Conservation (phyloP, 2,888 invertebrate species). For the Glaucopsyche alexis region DNA sequence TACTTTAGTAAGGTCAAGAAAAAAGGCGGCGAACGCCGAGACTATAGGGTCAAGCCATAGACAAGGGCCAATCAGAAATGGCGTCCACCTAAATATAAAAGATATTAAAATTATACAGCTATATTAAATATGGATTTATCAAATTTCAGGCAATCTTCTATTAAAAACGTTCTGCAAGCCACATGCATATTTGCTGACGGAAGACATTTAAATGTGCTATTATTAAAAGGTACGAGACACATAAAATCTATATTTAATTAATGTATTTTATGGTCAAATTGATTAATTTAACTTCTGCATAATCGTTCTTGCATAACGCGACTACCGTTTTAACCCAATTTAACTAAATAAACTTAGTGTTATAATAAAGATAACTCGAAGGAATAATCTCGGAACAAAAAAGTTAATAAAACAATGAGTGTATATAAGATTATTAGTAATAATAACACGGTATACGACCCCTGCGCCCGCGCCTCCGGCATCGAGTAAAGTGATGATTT, state of each 20-base stretch:
- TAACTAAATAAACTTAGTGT: conserved; percentile 7
- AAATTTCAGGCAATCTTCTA: too few relatives aligned
- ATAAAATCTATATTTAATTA: too few relatives aligned
- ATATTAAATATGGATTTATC: too few relatives aligned
- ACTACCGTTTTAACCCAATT: neutral
- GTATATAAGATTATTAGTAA: conserved; percentile 64
- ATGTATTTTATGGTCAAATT: too few relatives aligned
- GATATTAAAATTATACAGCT: too few relatives aligned
- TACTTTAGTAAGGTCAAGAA: conserved; percentile 70
- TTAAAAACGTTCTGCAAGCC: too few relatives aligned
- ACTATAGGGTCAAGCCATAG: conserved; percentile 30
- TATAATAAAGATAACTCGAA: conserved; percentile 25
- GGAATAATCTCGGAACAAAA: conserved; percentile 23
- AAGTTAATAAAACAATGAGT: conserved; percentile 32
- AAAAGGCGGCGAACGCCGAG: conserved; percentile 60
- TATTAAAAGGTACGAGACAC: too few relatives aligned
- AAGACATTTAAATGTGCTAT: too few relatives aligned
- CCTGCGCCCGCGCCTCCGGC: conserved; percentile 69
- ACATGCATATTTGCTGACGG: too few relatives aligned
- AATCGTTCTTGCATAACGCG: too few relatives aligned
- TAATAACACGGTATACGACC: conserved; percentile 71
- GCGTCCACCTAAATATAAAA: conserved; percentile 3
- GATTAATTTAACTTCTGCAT: too few relatives aligned
- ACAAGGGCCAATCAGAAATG: conserved; percentile 16
- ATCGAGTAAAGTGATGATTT: conserved; percentile 51